Percentiles rank a stretch among this genome's conserved stretches.
These are phyloP conservation scores for Podocnemis expansa DNA, from an alignment of 2,113 vertebrate species.

Conservation along the genomic window DNA sequence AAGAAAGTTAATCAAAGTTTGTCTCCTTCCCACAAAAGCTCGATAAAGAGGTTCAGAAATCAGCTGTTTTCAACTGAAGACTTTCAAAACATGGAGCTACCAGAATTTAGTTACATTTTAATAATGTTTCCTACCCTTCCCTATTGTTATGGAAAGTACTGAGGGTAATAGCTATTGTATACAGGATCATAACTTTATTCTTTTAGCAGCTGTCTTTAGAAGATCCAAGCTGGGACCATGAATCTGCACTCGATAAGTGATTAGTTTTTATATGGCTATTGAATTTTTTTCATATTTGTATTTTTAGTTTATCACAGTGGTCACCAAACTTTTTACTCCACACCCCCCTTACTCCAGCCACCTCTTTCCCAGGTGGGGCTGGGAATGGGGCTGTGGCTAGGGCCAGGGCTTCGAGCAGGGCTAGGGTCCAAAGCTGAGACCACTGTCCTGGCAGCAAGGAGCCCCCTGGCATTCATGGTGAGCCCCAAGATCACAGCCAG, in stretches of 20 bases:
- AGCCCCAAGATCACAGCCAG: no score
- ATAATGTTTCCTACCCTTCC: neutral
- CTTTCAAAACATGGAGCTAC: neutral
- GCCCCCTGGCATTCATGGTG: no score
- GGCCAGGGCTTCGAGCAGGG: no score
- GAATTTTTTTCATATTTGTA: neutral
- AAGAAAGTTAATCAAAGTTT: neutral
- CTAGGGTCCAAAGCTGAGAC: no score
- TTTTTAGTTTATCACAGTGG: neutral
- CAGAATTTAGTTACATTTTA: neutral
- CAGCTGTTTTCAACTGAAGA: neutral
- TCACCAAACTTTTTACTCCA: no score
- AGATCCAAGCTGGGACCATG: neutral
- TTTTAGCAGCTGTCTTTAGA: neutral
- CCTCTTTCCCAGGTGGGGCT: no score
- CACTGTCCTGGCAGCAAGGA: no score
- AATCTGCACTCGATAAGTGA: neutral
- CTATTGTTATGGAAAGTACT: neutral
- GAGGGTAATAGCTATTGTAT: neutral
- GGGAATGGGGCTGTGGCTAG: no score
- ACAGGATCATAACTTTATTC: neutral
- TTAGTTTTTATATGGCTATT: neutral
- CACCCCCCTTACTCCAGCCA: no score
- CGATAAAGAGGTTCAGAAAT: constrained; percentile 1
- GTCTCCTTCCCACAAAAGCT: no score